Evolutionary conservation across 2,113 vertebrate species (phyloP).

Genomic region (Capreolus pygargus): DNA sequence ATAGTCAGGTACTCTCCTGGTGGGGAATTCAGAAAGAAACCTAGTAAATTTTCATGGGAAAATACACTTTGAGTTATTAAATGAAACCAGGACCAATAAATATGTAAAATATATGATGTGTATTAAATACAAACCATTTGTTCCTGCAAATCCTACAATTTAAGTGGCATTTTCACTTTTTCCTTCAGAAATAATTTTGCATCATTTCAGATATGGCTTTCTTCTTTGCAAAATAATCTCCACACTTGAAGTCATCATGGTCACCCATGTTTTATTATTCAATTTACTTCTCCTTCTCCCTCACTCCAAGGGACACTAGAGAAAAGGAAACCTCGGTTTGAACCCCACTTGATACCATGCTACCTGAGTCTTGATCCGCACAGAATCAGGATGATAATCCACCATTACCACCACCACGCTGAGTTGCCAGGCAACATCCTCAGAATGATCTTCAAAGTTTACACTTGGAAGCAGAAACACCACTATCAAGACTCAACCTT

Average conservation of each 20-base stretch:
- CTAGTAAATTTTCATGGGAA: slow-evolving; percentile 45
- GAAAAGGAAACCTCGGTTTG: neutral
- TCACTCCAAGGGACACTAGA: neutral
- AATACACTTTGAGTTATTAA: slow-evolving; percentile 44
- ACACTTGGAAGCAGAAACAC: neutral
- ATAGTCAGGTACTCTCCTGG: neutral
- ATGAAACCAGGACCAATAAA: slow-evolving; percentile 32
- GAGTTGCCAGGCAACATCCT: neutral
- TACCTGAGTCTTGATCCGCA: neutral
- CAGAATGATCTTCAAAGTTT: neutral
- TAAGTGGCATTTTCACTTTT: neutral
- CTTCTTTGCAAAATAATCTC: neutral
- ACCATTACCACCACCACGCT: neutral
- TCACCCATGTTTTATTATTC: neutral
- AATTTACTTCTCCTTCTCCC: neutral
- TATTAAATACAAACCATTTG: slow-evolving; percentile 51
- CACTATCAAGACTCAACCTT: neutral
- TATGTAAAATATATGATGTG: neutral
- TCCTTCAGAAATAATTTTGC: neutral
- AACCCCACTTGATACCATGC: neutral
- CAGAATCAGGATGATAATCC: neutral
- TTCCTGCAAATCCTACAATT: neutral
- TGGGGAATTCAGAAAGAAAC: slow-evolving; percentile 3
- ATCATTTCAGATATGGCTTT: neutral
- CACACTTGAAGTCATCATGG: neutral